Percentiles rank a stretch among this genome's conserved stretches.
Evolutionary conservation across 2,797 vertebrate genomes (phyloP).

Genomic region (Sciaenops ocellatus): DNA sequence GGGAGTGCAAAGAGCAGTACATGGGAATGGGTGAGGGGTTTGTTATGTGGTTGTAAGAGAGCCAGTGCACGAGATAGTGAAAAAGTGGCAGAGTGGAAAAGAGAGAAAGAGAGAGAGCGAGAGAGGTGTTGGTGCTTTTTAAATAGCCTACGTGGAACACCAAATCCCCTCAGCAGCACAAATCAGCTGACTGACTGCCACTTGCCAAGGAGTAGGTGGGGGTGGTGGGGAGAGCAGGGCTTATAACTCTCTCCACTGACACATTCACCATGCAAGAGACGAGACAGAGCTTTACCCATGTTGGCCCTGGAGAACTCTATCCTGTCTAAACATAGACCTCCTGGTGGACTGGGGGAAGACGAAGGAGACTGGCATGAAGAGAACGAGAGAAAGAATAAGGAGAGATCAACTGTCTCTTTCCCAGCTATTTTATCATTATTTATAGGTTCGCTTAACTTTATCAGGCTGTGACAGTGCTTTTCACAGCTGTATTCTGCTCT

Average conservation of each 20-base stretch:
- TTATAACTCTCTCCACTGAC: constrained; percentile 76
- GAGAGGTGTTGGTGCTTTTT: constrained; percentile 77
- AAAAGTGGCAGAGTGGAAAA: constrained; percentile 60
- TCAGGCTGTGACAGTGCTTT: constrained; percentile 14
- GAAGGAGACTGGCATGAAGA: constrained; percentile 31
- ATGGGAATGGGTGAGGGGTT: constrained; percentile 64
- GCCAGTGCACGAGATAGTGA: constrained; percentile 54
- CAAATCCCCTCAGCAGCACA: constrained; percentile 85
- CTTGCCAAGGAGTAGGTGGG: constrained; percentile 78
- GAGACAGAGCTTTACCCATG: constrained; percentile 66
- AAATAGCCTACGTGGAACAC: constrained; percentile 87
- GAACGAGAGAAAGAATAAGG: constrained; percentile 34
- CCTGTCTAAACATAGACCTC: constrained; percentile 80
- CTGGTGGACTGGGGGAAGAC: constrained; percentile 54
- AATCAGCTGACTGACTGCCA: constrained; percentile 84
- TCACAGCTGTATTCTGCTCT: constrained; percentile 1
- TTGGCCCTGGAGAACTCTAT: constrained; percentile 69
- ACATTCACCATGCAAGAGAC: constrained; percentile 69
- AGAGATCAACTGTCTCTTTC: constrained; percentile 22
- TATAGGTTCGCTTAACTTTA: constrained; percentile 4
- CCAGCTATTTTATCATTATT: constrained; percentile 2
- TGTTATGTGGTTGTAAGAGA: constrained; percentile 51
- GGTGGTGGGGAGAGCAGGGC: constrained; percentile 51
- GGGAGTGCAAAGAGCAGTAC: constrained; percentile 45
- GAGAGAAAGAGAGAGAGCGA: constrained; percentile 29